Percentiles rank a stretch among this genome's conserved stretches.
These are phyloP conservation scores for Embiotoca jacksoni DNA, from an alignment of 2,113 vertebrate species.

Conservation along the genomic window DNA sequence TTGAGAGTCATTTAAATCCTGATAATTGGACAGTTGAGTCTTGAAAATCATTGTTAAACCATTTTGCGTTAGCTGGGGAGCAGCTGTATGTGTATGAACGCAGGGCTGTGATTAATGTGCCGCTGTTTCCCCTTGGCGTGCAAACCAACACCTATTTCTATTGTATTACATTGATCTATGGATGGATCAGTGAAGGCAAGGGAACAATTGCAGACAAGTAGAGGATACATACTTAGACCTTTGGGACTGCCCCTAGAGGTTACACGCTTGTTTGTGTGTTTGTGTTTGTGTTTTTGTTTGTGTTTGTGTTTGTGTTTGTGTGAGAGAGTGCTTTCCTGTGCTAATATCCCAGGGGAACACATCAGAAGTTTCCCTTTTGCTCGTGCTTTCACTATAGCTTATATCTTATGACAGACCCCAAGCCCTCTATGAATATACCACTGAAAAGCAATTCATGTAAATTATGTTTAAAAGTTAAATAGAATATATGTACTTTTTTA, in stretches of 20 bases:
- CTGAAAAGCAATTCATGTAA: neutral
- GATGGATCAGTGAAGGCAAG: slow-evolving; percentile 56
- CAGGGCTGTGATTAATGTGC: slow-evolving; percentile 56
- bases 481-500: neutral
- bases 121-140: slow-evolving; percentile 33
- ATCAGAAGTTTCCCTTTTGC: slow-evolving; percentile 14
- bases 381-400: slow-evolving; percentile 11
- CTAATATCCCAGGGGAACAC: slow-evolving; percentile 6
- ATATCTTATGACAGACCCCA: slow-evolving; percentile 15
- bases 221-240: slow-evolving; percentile 45
- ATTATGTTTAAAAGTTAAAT: neutral
- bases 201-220: slow-evolving; percentile 56
- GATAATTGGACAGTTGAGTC: slow-evolving; percentile 31
- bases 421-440: neutral
- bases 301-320: neutral
- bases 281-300: no score
- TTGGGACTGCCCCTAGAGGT: slow-evolving; percentile 32
- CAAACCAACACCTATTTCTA: slow-evolving; percentile 69
- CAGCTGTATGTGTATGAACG: neutral
- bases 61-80: neutral
- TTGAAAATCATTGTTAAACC: slow-evolving; percentile 47
- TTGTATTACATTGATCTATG: slow-evolving; percentile 67
- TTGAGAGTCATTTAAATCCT: slow-evolving; percentile 34
- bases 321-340: slow-evolving; percentile 14
- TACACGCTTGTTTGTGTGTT: slow-evolving; percentile 12